A percentile compares a stretch with the other conserved stretches of the same genome.
Conservation (phyloP, 2,113 vertebrate genomes). For the Cryptomyrus ogoouensis region DNA sequence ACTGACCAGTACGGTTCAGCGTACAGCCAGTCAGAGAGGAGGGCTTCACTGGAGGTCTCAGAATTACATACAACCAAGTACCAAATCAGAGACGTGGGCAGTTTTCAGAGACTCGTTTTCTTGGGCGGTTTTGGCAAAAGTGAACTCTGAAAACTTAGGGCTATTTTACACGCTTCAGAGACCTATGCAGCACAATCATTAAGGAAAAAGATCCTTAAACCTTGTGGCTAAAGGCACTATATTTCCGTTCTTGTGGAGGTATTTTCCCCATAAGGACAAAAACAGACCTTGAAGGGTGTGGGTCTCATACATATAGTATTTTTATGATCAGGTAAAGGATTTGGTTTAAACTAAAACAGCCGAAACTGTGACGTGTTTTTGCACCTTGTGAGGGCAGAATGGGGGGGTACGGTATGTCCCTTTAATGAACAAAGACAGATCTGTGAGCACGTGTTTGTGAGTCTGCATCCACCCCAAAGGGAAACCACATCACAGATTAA, state of each 20-base stretch:
- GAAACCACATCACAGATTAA: background rate
- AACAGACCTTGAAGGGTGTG: background rate
- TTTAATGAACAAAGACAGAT: background rate
- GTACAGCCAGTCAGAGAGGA: background rate
- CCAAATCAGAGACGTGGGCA: background rate
- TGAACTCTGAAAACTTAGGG: background rate
- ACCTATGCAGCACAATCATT: background rate
- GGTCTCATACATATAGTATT: background rate
- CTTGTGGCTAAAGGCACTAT: background rate
- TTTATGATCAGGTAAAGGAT: background rate
- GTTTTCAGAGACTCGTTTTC: background rate
- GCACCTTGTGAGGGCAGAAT: background rate
- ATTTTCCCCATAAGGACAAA: background rate
- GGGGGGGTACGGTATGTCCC: background rate
- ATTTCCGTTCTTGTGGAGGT: background rate
- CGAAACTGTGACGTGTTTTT: background rate
- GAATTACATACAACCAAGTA: background rate
- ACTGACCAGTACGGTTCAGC: background rate
- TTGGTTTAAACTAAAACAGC: background rate
- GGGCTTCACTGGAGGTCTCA: background rate
- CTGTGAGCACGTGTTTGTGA: background rate
- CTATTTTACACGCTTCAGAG: background rate
- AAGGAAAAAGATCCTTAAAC: background rate
- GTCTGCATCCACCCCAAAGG: background rate
- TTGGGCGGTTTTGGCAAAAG: background rate